Base-by-base conservation (phyloP, 2,113 vertebrate genomes). In the Scolopax mira region DNA sequence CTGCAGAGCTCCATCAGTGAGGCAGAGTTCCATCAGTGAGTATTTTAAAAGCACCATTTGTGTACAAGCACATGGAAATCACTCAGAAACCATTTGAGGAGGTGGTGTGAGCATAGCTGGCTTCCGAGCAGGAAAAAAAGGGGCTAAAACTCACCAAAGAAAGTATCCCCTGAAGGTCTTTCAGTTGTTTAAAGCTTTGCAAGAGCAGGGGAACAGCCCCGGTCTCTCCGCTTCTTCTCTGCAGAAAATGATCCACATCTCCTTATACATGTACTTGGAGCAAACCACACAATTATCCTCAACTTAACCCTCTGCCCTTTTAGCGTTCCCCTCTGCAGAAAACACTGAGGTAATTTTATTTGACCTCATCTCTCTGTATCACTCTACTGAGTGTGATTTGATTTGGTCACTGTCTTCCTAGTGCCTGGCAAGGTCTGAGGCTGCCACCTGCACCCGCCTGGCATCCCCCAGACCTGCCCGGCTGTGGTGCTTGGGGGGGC, bases 1-100 rank as follows among this genome's bases (percentile, higher is more conserved):
- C 23, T 0, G 3, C 12, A 13, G 22, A 49, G 49, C 12, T 6
- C 18, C 2, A 2, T 51, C 73, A 44, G 14, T 1, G 6, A 58
- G n/a, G 3, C 12, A 13, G 22, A 49, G 49, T 15, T 6, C 18
- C 2, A 2, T 51, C 73, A 44, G 14, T 1, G 6, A 58, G 54
- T 13, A 18, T 30, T 79, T 72, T 30, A 21, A 58, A 72, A 44
- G 17, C 19, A 11, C 49, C 57, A 2, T 44, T 65, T 58, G 17
- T 10, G 33, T 24, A 58, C 2, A 1, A 64, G 79, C 13, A 18
- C 24, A 3, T 9, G 18, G 57, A 55, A 64, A 49, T 22, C 27
- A 27, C 35, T 64, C 72, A 31, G 8, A 41, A 77, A 11, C 5
- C 27, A 15, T 44, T 51, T 74, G 60, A 66, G 23, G 64, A 48